These are phyloP conservation scores for Rhamnusium bicolor DNA, from an alignment of 2,888 invertebrate species.

Conservation along the genomic window DNA sequence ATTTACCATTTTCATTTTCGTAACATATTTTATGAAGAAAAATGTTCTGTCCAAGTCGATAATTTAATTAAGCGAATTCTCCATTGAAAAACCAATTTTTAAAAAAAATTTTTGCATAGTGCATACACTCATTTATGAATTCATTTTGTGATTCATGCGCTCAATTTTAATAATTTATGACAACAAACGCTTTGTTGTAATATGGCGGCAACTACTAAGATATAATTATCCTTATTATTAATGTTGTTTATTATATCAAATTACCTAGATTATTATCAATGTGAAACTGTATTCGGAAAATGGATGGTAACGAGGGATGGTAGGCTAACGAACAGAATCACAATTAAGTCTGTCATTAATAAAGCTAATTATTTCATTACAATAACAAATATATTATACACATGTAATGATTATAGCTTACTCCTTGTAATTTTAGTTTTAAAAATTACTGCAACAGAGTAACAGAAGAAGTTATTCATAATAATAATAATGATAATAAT, in stretches of 20 bases:
- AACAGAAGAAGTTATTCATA: too few species aligned
- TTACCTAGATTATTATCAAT: conserved; percentile 14
- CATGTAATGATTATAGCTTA: conserved; percentile 22
- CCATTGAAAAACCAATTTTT: too few species aligned
- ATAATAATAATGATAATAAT: too few species aligned
- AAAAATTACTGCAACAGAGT: too few species aligned
- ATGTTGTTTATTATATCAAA: conserved; percentile 29
- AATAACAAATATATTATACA: conserved; percentile 38
- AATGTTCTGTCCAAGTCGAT: too few species aligned
- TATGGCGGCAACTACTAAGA: background rate
- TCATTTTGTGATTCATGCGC: too few species aligned
- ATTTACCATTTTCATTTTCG: too few species aligned
- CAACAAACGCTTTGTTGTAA: background rate
- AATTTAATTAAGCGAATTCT: too few species aligned
- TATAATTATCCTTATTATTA: conserved; percentile 9
- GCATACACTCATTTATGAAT: too few species aligned
- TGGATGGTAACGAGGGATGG: conserved; percentile 20
- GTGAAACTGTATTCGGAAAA: conserved; percentile 15
- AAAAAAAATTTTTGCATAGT: too few species aligned
- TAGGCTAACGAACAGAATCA: conserved; percentile 22
- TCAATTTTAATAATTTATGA: conserved; percentile 7
- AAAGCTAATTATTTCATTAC: conserved; percentile 39
- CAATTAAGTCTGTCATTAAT: conserved; percentile 37
- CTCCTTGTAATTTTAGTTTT: conserved; percentile 3
- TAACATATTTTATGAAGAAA: too few species aligned